phyloP scores from a whole-genome alignment of 1,140 invertebrate genomes.

The Trachymyrmex septentrionalis region DNA sequence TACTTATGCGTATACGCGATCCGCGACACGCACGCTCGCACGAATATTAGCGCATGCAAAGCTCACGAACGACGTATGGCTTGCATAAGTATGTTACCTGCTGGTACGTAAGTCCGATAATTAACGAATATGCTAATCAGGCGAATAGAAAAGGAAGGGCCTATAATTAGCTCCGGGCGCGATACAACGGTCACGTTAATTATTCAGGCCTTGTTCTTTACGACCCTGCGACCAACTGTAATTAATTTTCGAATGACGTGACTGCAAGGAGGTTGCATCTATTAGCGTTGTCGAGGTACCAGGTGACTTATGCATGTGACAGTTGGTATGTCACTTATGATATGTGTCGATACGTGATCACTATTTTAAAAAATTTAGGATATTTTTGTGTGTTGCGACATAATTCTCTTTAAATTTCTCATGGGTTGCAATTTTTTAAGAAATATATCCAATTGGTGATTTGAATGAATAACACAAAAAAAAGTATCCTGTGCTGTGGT shows the following conservation, averaged over 20 bases:
- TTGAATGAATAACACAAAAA: too few relatives aligned
- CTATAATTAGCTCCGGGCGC: slow-evolving; percentile 79
- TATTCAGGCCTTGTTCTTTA: slow-evolving; percentile 82
- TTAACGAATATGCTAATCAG: slow-evolving; percentile 82
- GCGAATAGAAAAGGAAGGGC: slow-evolving; percentile 77
- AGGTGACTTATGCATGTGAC: slow-evolving; percentile 76
- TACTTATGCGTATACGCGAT: slow-evolving; percentile 53
- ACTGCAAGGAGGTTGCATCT: slow-evolving; percentile 81
- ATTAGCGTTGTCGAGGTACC: slow-evolving; percentile 72
- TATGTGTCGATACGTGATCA: slow-evolving; percentile 65
- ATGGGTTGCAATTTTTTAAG: background rate
- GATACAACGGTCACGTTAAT: slow-evolving; percentile 80
- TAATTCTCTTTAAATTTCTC: background rate
- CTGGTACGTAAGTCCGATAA: slow-evolving; percentile 73
- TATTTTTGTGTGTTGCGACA: background rate
- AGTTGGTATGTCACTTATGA: slow-evolving; percentile 61
- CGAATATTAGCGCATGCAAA: slow-evolving; percentile 75
- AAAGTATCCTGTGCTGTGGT: too few relatives aligned
- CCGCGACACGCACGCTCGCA: slow-evolving; percentile 70
- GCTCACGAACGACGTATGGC: slow-evolving; percentile 32
- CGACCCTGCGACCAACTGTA: slow-evolving; percentile 73
- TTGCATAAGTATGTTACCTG: slow-evolving; percentile 64
- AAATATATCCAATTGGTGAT: background rate
- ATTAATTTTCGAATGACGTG: slow-evolving; percentile 83
- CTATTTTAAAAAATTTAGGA: background rate